Evolutionary conservation across 2,888 invertebrate species (phyloP), one percentile per base, ranked within the genome.

Genomic region (Psylliodes chrysocephalus): DNA sequence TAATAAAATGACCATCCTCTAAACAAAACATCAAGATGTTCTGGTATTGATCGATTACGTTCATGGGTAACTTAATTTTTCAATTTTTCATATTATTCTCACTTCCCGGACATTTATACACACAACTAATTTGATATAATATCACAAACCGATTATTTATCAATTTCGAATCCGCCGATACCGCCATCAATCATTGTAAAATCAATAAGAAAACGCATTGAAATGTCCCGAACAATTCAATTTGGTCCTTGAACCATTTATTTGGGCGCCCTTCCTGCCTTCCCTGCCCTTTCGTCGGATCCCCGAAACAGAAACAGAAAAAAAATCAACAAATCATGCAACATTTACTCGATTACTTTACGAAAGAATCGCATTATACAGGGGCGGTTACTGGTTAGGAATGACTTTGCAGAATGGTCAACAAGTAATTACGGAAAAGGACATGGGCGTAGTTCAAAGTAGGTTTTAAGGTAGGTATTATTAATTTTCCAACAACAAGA

Each of bases 291-390:
- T 40, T 19, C 30, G 33, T 30, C 46, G 33, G 38, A 51, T 15
- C 35, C 51, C 35, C 30, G 12, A 35, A 30, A 28, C n/a, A n/a
- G n/a, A 30, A 46, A 42, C 52, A 14, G n/a, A 49, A 28, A 47
- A 64, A 51, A 68, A 71, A 68, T 64, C 66, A 60, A 65, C 69
- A 66, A 69, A 69, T 71, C 71, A 69, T 67, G 66, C 69, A 65
- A 65, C 68, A 68, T 68, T 66, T 64, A 54, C 63, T 57, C 66
- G 69, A 69, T 71, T 69, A 64, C 56, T 51, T 59, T 52, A 63
- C n/a, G n/a, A 56, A 67, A 64, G 61, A 71, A 71, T 69, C 54
- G 63, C 60, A 66, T 69, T 69, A 69, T 61, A 40, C 35, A 49
- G 56, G 54, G 56, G 69, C 33, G 60, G 52, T 61, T 28, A 42